Conservation (phyloP, 2,113 vertebrate genomes). For the Carassius auratus region DNA sequence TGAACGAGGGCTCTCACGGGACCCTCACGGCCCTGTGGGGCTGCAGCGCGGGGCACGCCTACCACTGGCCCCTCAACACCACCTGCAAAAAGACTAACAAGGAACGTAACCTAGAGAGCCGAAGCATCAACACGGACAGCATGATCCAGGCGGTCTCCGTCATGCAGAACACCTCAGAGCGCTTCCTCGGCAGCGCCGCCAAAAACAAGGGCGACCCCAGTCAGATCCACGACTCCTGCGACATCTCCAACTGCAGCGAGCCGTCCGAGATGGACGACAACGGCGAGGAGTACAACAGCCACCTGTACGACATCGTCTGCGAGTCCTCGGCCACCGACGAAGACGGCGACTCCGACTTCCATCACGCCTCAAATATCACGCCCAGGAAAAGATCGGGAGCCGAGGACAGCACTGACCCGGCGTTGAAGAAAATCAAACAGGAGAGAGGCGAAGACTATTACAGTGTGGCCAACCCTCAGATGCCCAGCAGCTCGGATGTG, state of each 20-base stretch:
- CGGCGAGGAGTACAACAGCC: constrained; percentile 83
- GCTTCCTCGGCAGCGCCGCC: constrained; percentile 70
- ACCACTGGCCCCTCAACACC: constrained; percentile 87
- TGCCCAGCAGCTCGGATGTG: constrained; percentile 67
- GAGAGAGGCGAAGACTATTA: constrained; percentile 86
- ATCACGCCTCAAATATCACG: constrained; percentile 61
- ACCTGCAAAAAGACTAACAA: constrained; percentile 83
- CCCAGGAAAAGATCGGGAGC: constrained; percentile 71
- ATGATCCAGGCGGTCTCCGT: constrained; percentile 80
- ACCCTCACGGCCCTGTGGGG: constrained; percentile 87
- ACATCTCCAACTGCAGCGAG: constrained; percentile 88
- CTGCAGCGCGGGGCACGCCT: constrained; percentile 86
- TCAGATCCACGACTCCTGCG: constrained; percentile 81
- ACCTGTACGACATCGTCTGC: constrained; percentile 85
- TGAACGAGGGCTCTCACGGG: constrained; percentile 81
- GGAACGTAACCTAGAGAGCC: constrained; percentile 84
- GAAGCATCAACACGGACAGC: constrained; percentile 82
- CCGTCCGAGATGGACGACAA: constrained; percentile 82
- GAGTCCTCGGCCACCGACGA: constrained; percentile 89
- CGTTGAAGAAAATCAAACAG: constrained; percentile 87
- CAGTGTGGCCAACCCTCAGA: constrained; percentile 81
- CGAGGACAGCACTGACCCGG: constrained; percentile 70
- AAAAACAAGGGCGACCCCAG: constrained; percentile 71
- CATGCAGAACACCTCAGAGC: constrained; percentile 79
- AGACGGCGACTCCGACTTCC: constrained; percentile 83